Base-by-base conservation (phyloP, 2,113 vertebrate species). In the Synchiropus splendidus region DNA sequence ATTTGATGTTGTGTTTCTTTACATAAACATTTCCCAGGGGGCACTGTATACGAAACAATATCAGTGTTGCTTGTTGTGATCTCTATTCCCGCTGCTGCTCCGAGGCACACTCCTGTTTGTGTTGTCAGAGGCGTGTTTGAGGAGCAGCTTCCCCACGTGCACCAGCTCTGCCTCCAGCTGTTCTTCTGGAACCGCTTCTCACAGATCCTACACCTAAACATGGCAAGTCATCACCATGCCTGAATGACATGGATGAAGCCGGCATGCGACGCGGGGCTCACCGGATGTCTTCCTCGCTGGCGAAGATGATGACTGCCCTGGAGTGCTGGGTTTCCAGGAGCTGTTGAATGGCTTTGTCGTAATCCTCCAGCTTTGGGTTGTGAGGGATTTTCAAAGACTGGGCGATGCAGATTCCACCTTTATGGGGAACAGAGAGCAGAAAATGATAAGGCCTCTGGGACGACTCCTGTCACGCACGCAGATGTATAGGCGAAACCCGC, bases 321-420 rank as follows among this genome's bases (percentile, higher is more conserved):
- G 91, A 89, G 69, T 87, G 85, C 53, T 85, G 86, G 0, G 89
- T 91, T 54, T 96, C 92, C 67, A 93, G 78, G 56, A 96, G 88
- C 60, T 92, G 90, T 71, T 79, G 89, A 81, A 96, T 86, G 58
- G 88, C 85, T 64, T 81, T 90, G 54, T 96, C 92, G 11, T 90
- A 94, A 84, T 96, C 88, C 72, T 80, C 85, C 78, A 79, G 83
- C 78, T 85, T 89, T 65, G 83, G 86, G 44, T 92, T 89, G 70
- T 88, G 86, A n/a, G 92, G 89, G 52, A 96, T 93, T 81, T 90
- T 92, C 85, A 93, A 79, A 16, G 90, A 93, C 85, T 96, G 92
- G 54, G 92, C 91, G 31, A 96, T 90, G 84, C 92, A 96, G 81
- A 94, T 89, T 48, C 89, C 89, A 70, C 90, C 92, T 94, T 84